Base-by-base conservation (phyloP, 2,113 vertebrate species). In the Pteronura brasiliensis region DNA sequence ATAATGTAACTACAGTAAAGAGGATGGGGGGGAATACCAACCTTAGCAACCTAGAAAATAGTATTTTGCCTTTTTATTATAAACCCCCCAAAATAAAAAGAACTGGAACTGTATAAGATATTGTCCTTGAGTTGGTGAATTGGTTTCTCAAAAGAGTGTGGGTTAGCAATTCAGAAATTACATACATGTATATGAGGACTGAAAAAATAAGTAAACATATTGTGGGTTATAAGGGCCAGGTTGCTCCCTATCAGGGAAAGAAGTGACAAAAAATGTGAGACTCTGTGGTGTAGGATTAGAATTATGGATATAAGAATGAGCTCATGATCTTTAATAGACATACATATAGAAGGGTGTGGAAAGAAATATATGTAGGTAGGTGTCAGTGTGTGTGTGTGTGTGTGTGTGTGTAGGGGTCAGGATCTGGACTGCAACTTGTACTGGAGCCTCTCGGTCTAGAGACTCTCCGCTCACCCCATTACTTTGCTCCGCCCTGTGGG, bases 401-500 rank as follows among this genome's bases (percentile, higher is more conserved):
- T 67, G 59, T 36, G 8, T 74, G 77, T 65, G 21, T 31, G 4
- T 15, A 67, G 55, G 55, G 63, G 39, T 4, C 25, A 17, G 31
- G 47, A 21, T 12, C 25, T 17, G 31, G 13, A 17, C 7, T 90
- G 21, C 31, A 29, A 13, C 27, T 74, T 23, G 80, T 7, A n/a
- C 31, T 14, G 21, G 89, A 57, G 39, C 20, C 79, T 74, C 10
- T 72, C 20, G 11, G 21, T 57, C 31, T 25, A 7, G 85, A 57
- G 55, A 59, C 17, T 7, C 42, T 77, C 76, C 3, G 2, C 49
- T 52, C 18, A 7, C 15, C 67, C 39, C 18, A 2, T 47, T n/a
- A 25, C 65, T 42, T 8, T 0, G 3, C 39, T 1, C 29, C 0
- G 0, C 27, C 44, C 9, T 14, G 3, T 61, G 49, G 10, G 36